A percentile compares a stretch with the other conserved stretches of the same genome.
phyloP scores from a whole-genome alignment of 2,888 invertebrate genomes.

The Cecidostiba fungosa region DNA sequence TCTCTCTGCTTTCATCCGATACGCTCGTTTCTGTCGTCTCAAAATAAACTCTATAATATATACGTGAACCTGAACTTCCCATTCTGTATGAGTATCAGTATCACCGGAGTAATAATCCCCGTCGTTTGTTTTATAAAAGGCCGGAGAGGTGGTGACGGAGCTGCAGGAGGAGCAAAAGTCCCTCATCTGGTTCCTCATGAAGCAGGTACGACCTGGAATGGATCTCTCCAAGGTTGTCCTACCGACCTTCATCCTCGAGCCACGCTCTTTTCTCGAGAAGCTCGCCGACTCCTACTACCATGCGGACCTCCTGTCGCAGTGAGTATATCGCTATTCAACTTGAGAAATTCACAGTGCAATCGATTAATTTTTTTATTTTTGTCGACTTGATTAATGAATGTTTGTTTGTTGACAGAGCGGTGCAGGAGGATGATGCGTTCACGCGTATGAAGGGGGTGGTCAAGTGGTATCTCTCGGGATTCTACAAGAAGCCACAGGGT shows the following conservation, averaged over 20 bases:
- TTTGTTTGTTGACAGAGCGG: conserved; percentile 81
- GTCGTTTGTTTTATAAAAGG: conserved; percentile 79
- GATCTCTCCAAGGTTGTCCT: conserved; percentile 95
- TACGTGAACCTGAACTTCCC: not conserved
- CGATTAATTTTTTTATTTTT: not conserved
- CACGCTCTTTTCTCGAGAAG: conserved; percentile 96
- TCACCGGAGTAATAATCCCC: not conserved
- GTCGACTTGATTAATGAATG: not conserved
- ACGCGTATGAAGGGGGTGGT: conserved; percentile 93
- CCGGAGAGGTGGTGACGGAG: conserved; percentile 94
- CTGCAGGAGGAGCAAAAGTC: conserved; percentile 97
- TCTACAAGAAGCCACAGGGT: conserved; percentile 96
- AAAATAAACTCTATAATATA: not conserved
- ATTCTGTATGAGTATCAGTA: not conserved
- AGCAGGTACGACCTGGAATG: conserved; percentile 98
- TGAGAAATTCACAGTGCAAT: not conserved
- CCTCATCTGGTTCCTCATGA: conserved; percentile 95
- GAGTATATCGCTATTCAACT: conserved; percentile 72
- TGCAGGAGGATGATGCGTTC: conserved; percentile 92
- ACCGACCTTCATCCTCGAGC: conserved; percentile 96
- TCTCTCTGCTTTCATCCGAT: conserved; percentile 24
- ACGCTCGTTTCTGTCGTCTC: conserved; percentile 4
- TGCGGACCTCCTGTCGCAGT: conserved; percentile 93
- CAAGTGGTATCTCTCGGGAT: conserved; percentile 95
- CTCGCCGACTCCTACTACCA: conserved; percentile 97